phyloP scores from a whole-genome alignment of 2,797 vertebrate genomes.

The Hypotaenidia okinawae region DNA sequence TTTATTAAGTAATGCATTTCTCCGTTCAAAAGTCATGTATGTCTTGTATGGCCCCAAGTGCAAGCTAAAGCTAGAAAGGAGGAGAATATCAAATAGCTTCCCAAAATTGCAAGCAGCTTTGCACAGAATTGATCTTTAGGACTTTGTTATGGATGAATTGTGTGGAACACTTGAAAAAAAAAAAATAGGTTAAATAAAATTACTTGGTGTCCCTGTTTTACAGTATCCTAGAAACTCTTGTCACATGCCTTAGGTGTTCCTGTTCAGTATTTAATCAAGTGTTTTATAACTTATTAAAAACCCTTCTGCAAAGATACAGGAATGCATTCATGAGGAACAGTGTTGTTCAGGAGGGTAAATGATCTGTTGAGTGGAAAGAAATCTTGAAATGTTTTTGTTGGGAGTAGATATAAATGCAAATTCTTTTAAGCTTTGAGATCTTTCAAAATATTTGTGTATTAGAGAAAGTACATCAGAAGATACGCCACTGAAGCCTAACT shows the following conservation, averaged over 20 bases:
- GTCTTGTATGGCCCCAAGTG: neutral
- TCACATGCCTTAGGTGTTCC: conserved; percentile 42
- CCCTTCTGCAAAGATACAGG: conserved; percentile 21
- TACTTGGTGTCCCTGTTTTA: conserved; percentile 62
- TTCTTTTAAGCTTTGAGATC: neutral
- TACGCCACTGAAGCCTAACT: neutral
- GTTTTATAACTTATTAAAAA: conserved; percentile 36
- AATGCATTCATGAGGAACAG: conserved; percentile 8
- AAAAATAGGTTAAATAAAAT: conserved; percentile 68
- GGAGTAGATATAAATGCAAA: neutral
- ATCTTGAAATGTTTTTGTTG: neutral
- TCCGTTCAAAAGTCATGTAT: neutral
- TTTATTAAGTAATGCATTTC: neutral
- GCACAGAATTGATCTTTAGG: conserved; percentile 20
- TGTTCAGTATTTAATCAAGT: conserved; percentile 60
- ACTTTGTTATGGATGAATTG: conserved; percentile 34
- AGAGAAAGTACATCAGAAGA: neutral
- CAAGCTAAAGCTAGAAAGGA: neutral
- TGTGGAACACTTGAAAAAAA: conserved; percentile 7
- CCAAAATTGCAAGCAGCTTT: neutral
- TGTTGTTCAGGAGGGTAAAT: neutral
- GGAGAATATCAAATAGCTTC: conserved; percentile 2
- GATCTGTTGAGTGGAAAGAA: neutral
- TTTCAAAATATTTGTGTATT: neutral
- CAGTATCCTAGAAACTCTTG: conserved; percentile 58